A percentile compares a stretch with the other conserved stretches of the same genome.
Evolutionary conservation across 2,797 vertebrate species (phyloP).

Genomic region (Nyctibius grandis): DNA sequence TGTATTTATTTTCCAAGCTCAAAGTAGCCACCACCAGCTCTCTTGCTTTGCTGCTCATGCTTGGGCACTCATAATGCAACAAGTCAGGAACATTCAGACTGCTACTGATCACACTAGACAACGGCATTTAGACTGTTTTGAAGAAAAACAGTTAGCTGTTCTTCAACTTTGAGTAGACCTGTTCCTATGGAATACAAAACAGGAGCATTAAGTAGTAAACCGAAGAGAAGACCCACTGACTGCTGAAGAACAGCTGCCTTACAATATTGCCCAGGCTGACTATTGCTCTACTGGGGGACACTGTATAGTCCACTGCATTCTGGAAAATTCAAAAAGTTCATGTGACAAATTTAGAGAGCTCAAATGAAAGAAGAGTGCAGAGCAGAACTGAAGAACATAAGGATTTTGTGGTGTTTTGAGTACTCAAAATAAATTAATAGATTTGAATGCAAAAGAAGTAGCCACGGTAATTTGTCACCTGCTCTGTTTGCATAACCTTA

Average conservation of each 20-base stretch:
- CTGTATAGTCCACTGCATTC: not conserved
- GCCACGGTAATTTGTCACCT: not conserved
- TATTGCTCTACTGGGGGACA: not conserved
- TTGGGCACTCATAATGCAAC: not conserved
- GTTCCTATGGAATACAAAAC: not conserved
- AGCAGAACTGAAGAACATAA: not conserved
- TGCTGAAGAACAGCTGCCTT: not conserved
- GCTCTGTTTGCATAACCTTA: not conserved
- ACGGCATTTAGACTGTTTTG: not conserved
- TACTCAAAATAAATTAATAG: not conserved
- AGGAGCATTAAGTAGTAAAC: not conserved
- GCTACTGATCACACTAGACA: not conserved
- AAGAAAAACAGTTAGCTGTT: not conserved
- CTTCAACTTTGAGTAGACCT: not conserved
- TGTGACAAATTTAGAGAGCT: not conserved
- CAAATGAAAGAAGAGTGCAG: not conserved
- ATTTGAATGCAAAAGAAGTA: not conserved
- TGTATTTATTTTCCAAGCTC: not conserved
- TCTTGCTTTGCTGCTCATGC: not conserved
- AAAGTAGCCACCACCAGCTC: not conserved
- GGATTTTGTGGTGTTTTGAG: not conserved
- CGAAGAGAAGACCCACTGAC: not conserved
- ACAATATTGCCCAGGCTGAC: not conserved
- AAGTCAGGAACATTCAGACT: not conserved
- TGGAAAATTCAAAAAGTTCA: not conserved